Evolutionary conservation across 2,113 vertebrate genomes (phyloP), one percentile per base, ranked within the genome.

Genomic region (Copsychus sechellarum): DNA sequence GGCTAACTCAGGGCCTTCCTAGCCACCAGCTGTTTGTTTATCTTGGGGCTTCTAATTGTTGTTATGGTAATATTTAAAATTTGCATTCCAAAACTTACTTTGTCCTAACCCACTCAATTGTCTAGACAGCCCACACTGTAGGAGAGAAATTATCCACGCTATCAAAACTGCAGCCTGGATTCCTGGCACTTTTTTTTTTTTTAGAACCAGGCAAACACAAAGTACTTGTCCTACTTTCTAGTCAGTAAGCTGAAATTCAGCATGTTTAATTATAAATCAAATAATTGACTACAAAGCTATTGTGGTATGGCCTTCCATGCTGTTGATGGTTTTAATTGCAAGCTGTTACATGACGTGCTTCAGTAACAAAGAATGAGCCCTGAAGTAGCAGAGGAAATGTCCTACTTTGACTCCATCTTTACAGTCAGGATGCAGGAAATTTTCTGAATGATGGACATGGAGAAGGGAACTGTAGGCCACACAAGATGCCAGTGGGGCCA

Each of bases 261-360:
- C 64, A 92, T 94, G 92, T 95, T 96, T 97, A 94, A 97, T 97
- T 96, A 97, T 96, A 96, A 96, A 95, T 96, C 91, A 93, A 96
- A 94, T 95, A 95, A 96, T 94, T 92, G 88, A 95, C 96, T 95
- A 96, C 91, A 88, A 94, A 96, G 96, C 86, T 83, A 86, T 91
- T 91, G 90, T 96, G 81, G 65, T 72, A 72, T 67, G 88, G 94
- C 31, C 86, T 81, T 90, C 88, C 81, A 90, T 93, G 91, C 54
- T 89, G 60, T 66, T 92, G 89, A 92, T 95, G 90, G 87, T 79
- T 94, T 90, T 93, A 96, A 93, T 85, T 96, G 87, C 65, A 69
- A 93, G 86, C 78, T 94, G 72, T 47, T 95, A 93, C 69, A 93
- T 88, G 81, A 93, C 65, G 70, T 74, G 81, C 76, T 91, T 92